Conservation (phyloP, 23 tunicate genomes). For the Phallusia fumigata region DNA sequence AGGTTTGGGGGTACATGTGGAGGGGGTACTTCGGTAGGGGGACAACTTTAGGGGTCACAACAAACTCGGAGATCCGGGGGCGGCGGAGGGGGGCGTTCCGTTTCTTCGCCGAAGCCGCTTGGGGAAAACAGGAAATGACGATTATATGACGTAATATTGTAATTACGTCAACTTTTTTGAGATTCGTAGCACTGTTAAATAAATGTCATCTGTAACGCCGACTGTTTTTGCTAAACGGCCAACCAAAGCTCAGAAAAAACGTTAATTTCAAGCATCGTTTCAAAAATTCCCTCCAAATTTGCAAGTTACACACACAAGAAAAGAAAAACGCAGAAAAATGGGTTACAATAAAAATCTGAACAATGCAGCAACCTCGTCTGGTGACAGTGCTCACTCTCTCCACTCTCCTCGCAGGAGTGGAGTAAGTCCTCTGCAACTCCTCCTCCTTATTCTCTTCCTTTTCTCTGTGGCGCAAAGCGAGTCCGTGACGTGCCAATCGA, state of each 20-base stretch:
- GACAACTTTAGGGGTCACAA: conserved; percentile 46
- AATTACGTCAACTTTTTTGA: no score
- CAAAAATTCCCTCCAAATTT: no score
- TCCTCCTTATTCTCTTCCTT: conserved; percentile 4
- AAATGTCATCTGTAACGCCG: no score
- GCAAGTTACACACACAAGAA: no score
- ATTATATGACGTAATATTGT: no score
- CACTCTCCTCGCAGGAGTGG: conserved; percentile 13
- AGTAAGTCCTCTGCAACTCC: neutral
- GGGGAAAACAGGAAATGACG: no score
- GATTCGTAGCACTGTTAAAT: no score
- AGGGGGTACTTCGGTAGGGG: conserved; percentile 47
- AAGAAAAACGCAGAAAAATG: neutral
- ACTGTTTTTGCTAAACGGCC: no score
- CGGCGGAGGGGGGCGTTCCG: conserved; percentile 48
- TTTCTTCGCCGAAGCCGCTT: conserved; percentile 17
- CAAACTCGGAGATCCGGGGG: conserved; percentile 36
- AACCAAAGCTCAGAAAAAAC: no score
- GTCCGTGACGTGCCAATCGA: neutral
- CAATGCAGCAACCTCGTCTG: neutral
- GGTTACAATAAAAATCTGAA: neutral
- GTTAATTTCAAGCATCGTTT: no score
- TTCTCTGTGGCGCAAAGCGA: no score
- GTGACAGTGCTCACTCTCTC: neutral
- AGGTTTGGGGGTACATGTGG: conserved; percentile 30